Percentiles rank a stretch among this genome's conserved stretches.
phyloP scores from a whole-genome alignment of 2,113 vertebrate species.

The Oncorhynchus clarkii region DNA sequence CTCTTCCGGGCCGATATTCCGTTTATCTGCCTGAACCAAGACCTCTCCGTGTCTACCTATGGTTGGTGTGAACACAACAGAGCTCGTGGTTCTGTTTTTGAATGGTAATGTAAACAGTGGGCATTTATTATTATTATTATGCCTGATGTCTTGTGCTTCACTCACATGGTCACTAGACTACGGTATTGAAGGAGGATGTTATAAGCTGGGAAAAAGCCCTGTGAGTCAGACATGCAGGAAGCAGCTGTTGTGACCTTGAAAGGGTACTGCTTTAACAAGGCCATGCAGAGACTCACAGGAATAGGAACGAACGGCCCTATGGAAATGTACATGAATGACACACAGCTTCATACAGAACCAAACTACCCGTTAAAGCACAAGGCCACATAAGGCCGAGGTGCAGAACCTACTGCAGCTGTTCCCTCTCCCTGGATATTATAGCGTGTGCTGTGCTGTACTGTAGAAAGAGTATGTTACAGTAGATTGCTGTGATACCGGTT shows the following conservation, averaged over 20 bases:
- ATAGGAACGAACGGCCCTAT: constrained; percentile 42
- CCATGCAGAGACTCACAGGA: not conserved
- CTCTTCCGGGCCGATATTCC: not conserved
- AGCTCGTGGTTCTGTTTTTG: not conserved
- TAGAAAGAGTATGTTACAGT: too few relatives aligned
- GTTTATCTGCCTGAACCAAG: not conserved
- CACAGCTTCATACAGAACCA: constrained; percentile 36
- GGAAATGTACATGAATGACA: constrained; percentile 28
- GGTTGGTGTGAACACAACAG: too few relatives aligned
- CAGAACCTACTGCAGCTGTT: not conserved
- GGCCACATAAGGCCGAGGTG: constrained; percentile 19
- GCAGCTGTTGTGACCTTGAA: constrained; percentile 54
- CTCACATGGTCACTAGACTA: not conserved
- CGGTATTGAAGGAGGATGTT: not conserved
- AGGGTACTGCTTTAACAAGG: constrained; percentile 45
- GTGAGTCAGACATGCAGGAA: constrained; percentile 38
- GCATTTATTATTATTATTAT: not conserved
- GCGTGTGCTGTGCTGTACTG: too few relatives aligned
- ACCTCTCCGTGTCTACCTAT: not conserved
- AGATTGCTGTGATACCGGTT: not conserved
- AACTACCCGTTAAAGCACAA: constrained; percentile 27
- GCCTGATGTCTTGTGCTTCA: too few relatives aligned
- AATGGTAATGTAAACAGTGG: not conserved
- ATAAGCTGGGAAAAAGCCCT: not conserved
- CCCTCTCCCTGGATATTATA: not conserved